Evolutionary conservation across 1,140 invertebrate genomes (phyloP).

Genomic region (Meteorus sp.): DNA sequence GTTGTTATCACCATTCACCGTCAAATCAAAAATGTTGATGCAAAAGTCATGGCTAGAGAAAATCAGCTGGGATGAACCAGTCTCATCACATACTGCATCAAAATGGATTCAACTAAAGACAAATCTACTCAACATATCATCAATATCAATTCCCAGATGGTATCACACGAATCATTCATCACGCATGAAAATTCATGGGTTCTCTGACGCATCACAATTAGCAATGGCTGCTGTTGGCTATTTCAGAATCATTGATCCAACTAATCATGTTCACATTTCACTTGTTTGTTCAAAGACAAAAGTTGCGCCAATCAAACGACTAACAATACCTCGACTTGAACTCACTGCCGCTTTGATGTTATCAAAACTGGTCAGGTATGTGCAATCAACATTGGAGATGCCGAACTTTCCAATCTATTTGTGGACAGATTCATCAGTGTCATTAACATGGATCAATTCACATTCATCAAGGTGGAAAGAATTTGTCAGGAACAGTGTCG

Average conservation of each 20-base stretch:
- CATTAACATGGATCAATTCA: constrained; percentile 22
- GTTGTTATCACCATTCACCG: constrained; percentile 35
- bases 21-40: constrained; percentile 40
- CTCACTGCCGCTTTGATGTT: constrained; percentile 29
- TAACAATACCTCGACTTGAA: constrained; percentile 40
- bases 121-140: constrained; percentile 21
- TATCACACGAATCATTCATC: neutral
- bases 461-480: constrained; percentile 6
- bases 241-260: too few relatives aligned
- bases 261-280: constrained; percentile 21
- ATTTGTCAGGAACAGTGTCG: neutral
- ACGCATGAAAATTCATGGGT: constrained; percentile 26
- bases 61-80: constrained; percentile 43
- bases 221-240: constrained; percentile 34
- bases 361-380: constrained; percentile 6
- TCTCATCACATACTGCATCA: constrained; percentile 25
- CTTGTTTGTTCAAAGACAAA: constrained; percentile 37
- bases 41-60: constrained; percentile 38
- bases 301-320: constrained; percentile 36
- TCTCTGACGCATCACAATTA: constrained; percentile 32
- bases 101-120: constrained; percentile 30
- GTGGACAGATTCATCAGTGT: constrained; percentile 42
- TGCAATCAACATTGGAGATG: constrained; percentile 1
- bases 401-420: constrained; percentile 29
- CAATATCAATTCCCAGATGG: constrained; percentile 18